phyloP scores from a whole-genome alignment of 2,113 vertebrate species.

The Micromys minutus region DNA sequence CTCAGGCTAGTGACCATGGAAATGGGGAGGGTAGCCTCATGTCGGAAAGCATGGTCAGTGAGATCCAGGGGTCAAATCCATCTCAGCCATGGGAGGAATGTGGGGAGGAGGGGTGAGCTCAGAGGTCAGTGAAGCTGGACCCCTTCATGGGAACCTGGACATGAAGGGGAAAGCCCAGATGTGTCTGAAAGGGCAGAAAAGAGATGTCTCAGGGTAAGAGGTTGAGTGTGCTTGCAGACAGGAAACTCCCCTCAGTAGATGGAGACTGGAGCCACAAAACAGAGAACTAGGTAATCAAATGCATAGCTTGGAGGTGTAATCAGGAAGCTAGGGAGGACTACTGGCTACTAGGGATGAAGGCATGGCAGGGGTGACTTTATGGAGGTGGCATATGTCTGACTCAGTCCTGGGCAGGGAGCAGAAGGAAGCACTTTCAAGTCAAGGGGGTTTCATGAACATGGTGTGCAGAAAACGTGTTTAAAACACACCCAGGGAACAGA shows the following conservation, averaged over 20 bases:
- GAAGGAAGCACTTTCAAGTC: background rate
- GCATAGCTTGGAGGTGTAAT: background rate
- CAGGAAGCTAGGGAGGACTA: background rate
- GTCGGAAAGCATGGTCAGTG: background rate
- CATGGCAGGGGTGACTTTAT: rapidly evolving
- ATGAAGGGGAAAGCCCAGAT: background rate
- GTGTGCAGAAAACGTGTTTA: background rate
- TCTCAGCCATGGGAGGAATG: background rate
- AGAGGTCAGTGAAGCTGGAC: background rate
- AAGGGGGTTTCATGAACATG: background rate
- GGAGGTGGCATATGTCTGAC: background rate
- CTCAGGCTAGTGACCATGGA: background rate
- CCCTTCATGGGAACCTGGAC: background rate
- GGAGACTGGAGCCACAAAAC: background rate
- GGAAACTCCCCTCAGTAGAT: background rate
- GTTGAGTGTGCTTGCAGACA: background rate
- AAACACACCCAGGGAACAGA: background rate
- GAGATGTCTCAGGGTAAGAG: background rate
- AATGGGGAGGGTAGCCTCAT: no score
- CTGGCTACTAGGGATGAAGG: no score
- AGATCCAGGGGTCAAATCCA: background rate
- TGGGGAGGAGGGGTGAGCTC: no score
- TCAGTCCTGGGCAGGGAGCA: background rate
- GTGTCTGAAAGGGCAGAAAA: background rate
- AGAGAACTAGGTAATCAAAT: background rate